phyloP scores from a whole-genome alignment of 2,797 vertebrate genomes.

The Falco cherrug region DNA sequence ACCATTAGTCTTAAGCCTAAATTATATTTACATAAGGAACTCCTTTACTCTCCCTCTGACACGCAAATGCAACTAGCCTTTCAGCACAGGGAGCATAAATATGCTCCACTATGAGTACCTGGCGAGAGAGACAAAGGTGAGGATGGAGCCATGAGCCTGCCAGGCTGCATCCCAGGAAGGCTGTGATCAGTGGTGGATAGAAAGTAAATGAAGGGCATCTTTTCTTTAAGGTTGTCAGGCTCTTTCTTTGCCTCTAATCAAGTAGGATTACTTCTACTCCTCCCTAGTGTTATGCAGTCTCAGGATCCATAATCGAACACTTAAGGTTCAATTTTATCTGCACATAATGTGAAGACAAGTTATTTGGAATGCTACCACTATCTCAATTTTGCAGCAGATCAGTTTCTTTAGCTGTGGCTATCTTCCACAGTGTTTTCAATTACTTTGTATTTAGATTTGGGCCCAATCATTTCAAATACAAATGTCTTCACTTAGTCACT shows the following conservation, averaged over 20 bases:
- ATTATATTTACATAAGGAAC: neutral
- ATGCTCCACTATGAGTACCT: neutral
- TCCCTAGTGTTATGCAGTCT: neutral
- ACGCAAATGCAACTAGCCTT: neutral
- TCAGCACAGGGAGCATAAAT: neutral
- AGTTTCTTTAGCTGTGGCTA: neutral
- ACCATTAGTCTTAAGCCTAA: neutral
- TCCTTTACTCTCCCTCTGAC: neutral
- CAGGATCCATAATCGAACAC: neutral
- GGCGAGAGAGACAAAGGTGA: rapidly evolving
- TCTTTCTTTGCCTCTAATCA: neutral
- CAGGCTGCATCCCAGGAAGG: neutral
- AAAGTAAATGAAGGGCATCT: neutral
- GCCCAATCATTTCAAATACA: neutral
- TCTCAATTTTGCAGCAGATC: neutral
- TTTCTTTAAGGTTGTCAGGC: neutral
- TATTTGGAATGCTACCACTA: neutral
- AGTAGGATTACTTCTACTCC: neutral
- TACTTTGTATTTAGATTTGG: neutral
- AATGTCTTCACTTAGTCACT: neutral
- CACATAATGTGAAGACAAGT: neutral
- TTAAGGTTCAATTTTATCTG: neutral
- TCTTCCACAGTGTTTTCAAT: neutral
- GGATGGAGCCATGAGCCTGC: neutral
- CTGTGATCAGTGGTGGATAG: neutral